Base-by-base conservation (phyloP, 2,888 invertebrate species). In the Alsophila aescularia region DNA sequence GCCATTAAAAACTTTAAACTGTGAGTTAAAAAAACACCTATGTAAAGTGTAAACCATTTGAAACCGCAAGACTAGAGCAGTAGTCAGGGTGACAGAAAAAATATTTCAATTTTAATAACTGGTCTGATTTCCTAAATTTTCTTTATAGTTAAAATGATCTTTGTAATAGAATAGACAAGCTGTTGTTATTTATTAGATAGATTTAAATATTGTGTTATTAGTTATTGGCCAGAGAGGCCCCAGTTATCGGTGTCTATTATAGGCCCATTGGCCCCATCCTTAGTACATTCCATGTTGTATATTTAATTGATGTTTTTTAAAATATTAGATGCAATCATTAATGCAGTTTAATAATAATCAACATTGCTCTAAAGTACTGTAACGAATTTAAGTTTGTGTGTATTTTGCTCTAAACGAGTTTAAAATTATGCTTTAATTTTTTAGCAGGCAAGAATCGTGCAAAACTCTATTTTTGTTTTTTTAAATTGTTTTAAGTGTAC, bases 121-220 rank as follows among this genome's bases (percentile, higher is more conserved):
- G 24, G 24, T 24, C 7, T 24, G 5, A 18, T 18, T 18, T 4
- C 24, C 24, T 6, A 2, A 24, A 24, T 7, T 24, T 24, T 7
- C 24, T 5, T 12, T 41, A 27, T 7, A 36, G 10, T 44, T 32
- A 15, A 24, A 43, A 52, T 39, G 24, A 48, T 34, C 13, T 45
- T 14, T 52, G 39, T 40, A 16, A 32, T 45, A 35, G 31, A 24
- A 31, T 49, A 45, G 45, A 36, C 6, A 49, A 49, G 49, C 39
- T 27, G 49, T 53, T 53, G 52, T 54, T 54, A 54, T 54, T 48
- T 54, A 54, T 40, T 49, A 44, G 40, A 29, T 52, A 45, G 45
- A 48, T 16, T 47, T n/a, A 36, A 40, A 14, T 29, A 35, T 36
- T 41, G n/a, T 36, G 36, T 52, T 52, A n/a, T 10, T 34, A 40